Conservation (phyloP, 30 jellyfish, hydroid and myxozoan species). For the Hydra vulgaris region DNA sequence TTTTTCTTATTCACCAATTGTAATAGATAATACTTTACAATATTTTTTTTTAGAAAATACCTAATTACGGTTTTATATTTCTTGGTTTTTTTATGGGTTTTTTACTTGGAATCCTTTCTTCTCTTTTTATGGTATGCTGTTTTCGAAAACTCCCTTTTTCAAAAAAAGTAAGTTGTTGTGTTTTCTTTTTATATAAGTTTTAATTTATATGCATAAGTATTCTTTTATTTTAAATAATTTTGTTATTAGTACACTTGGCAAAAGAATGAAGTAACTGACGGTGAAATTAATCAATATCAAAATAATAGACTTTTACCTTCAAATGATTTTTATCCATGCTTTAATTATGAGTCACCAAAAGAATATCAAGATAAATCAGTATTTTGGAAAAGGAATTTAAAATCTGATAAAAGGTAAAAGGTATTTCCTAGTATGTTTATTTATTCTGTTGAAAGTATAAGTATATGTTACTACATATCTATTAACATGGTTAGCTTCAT, state of each 20-base stretch:
- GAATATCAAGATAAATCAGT: neutral
- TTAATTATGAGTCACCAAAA: neutral
- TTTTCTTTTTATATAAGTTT: neutral
- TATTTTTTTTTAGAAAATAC: neutral
- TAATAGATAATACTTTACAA: neutral
- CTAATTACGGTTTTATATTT: slow-evolving; percentile 13
- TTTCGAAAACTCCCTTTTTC: neutral
- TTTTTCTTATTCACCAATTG: neutral
- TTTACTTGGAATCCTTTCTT: slow-evolving; percentile 3
- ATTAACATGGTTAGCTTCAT: no score
- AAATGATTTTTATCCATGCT: neutral
- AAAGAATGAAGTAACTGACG: neutral
- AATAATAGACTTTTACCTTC: neutral
- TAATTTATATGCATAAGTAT: neutral
- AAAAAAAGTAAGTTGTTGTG: neutral
- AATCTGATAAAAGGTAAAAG: neutral
- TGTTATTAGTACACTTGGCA: slow-evolving; percentile 7
- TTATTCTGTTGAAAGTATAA: neutral
- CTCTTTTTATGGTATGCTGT: slow-evolving; percentile 1
- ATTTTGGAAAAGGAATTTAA: neutral
- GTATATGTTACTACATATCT: no score
- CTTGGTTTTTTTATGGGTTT: slow-evolving; percentile 13
- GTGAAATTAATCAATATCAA: neutral
- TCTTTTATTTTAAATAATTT: neutral
- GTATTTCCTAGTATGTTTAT: neutral